phyloP scores from a whole-genome alignment of 2,888 invertebrate genomes.

The Nysson spinosus region DNA sequence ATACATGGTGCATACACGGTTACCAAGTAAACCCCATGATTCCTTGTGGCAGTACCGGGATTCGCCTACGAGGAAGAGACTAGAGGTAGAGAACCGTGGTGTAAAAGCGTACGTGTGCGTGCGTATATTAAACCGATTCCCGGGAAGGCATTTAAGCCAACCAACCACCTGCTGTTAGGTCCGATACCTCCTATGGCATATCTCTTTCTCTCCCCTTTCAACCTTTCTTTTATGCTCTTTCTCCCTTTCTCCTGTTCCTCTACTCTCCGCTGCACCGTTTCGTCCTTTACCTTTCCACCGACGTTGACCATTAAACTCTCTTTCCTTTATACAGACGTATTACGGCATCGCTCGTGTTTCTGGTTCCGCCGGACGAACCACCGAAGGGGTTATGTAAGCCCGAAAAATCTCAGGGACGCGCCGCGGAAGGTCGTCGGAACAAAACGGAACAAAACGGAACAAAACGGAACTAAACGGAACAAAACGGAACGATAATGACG shows the following conservation, averaged over 20 bases:
- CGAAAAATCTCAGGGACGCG: slow-evolving; percentile 36
- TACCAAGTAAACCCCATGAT: not conserved
- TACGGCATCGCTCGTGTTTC: slow-evolving; percentile 66
- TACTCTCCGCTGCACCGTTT: slow-evolving; percentile 26
- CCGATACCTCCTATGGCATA: slow-evolving; percentile 64
- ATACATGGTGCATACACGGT: not conserved
- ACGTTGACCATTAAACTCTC: no score
- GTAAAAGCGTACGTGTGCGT: slow-evolving; percentile 16
- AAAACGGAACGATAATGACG: slow-evolving; percentile 9
- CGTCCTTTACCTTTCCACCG: slow-evolving; percentile 42
- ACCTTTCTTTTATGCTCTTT: slow-evolving; percentile 46
- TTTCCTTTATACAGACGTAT: slow-evolving; percentile 61
- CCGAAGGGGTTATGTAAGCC: slow-evolving; percentile 65
- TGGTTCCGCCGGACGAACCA: slow-evolving; percentile 56
- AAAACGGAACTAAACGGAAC: not conserved
- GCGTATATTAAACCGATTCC: slow-evolving; percentile 70
- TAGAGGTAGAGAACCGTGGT: slow-evolving; percentile 27
- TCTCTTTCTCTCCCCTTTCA: slow-evolving; percentile 52
- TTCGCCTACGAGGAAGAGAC: slow-evolving; percentile 28
- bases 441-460: not conserved
- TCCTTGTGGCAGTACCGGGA: slow-evolving; percentile 12
- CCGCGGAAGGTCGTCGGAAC: slow-evolving; percentile 44
- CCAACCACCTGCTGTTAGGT: slow-evolving; percentile 75
- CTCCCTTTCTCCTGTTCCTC: slow-evolving; percentile 22
- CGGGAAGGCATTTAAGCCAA: slow-evolving; percentile 73